These are phyloP conservation scores for Bryconaethiops microstoma DNA, from an alignment of 2,797 vertebrate genomes.

Conservation along the genomic window DNA sequence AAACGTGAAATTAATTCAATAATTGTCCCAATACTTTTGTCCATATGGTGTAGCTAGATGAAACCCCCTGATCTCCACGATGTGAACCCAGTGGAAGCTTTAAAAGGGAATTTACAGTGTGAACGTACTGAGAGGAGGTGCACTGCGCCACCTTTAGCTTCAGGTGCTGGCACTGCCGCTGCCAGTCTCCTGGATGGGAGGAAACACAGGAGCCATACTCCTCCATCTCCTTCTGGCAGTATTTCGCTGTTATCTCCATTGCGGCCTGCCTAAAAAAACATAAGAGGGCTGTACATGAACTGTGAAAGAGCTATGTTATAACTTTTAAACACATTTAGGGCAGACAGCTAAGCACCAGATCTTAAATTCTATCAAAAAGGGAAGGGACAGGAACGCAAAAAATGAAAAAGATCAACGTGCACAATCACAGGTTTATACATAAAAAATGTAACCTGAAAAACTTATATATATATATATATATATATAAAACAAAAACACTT, in stretches of 20 bases:
- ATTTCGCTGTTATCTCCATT: slow-evolving; percentile 86
- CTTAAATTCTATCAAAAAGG: too few relatives aligned
- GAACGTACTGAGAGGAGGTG: slow-evolving; percentile 87
- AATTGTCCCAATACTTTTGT: too few relatives aligned
- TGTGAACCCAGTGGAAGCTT: too few relatives aligned
- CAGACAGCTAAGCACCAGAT: background rate
- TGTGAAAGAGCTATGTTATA: background rate
- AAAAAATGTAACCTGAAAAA: too few relatives aligned
- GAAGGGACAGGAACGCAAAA: too few relatives aligned
- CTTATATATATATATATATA: too few relatives aligned
- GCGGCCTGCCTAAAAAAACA: slow-evolving; percentile 86
- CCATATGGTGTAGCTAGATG: too few relatives aligned
- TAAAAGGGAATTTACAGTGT: too few relatives aligned
- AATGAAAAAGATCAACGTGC: too few relatives aligned
- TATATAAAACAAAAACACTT: slow-evolving; percentile 54
- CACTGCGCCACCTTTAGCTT: slow-evolving; percentile 88
- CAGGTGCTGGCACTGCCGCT: slow-evolving; percentile 84
- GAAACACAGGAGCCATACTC: slow-evolving; percentile 88
- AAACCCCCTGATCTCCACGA: too few relatives aligned
- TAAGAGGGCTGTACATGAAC: background rate
- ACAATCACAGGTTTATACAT: too few relatives aligned
- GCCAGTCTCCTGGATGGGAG: slow-evolving; percentile 87
- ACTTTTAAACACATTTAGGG: background rate
- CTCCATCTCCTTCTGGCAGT: slow-evolving; percentile 87
- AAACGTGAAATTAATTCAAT: too few relatives aligned